Conservation (phyloP, 2,797 vertebrate species). For the Xiphophorus birchmanni region DNA sequence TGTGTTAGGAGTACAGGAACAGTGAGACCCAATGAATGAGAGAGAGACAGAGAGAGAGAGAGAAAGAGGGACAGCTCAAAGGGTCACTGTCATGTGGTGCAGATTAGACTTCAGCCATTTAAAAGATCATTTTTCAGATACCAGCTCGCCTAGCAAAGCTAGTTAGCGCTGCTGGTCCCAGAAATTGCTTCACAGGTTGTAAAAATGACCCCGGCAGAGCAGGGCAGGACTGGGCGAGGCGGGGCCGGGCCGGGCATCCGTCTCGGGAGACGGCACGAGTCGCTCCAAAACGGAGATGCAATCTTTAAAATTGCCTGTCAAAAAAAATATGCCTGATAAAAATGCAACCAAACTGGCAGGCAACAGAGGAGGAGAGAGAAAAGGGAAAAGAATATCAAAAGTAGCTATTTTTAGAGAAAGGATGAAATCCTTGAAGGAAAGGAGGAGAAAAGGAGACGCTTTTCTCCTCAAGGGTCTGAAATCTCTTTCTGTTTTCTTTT, state of each 20-base stretch:
- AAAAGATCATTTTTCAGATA: constrained; percentile 30
- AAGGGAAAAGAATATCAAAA: not conserved
- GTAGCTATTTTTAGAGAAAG: constrained; percentile 48
- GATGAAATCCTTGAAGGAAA: not conserved
- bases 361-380: not conserved
- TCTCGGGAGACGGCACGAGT: constrained; percentile 42
- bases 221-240: not conserved
- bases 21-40: constrained; percentile 23
- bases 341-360: constrained; percentile 43
- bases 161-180: constrained; percentile 4
- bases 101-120: constrained; percentile 46
- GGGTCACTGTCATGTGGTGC: constrained; percentile 21
- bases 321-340: constrained; percentile 61
- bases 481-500: constrained; percentile 11
- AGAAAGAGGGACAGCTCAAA: constrained; percentile 10
- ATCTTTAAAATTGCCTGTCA: constrained; percentile 71
- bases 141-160: constrained; percentile 9
- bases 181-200: constrained; percentile 43
- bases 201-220: constrained; percentile 30
- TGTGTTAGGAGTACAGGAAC: constrained; percentile 42
- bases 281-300: constrained; percentile 57
- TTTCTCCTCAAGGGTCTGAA: constrained; percentile 21
- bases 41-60: not conserved
- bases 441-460: constrained; percentile 4
- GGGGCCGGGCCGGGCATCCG: not conserved